Evolutionary conservation across 2,113 vertebrate genomes (phyloP).

Genomic region (Nibea albiflora): DNA sequence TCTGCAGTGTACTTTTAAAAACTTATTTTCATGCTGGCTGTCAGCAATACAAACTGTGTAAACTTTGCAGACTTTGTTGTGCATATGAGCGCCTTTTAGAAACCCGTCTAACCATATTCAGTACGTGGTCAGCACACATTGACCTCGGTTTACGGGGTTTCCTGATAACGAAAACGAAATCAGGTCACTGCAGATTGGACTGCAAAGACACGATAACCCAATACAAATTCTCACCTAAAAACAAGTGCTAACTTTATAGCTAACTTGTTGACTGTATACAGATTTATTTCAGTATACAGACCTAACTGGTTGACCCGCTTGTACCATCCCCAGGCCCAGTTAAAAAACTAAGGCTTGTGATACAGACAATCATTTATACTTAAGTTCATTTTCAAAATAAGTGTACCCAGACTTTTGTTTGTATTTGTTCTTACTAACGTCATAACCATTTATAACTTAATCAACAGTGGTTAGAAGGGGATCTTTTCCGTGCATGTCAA

Average conservation of each 20-base stretch:
- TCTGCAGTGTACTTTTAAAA: background rate
- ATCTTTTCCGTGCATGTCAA: background rate
- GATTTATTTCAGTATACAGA: background rate
- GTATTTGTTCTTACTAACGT: background rate
- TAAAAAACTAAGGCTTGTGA: background rate
- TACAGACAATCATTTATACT: background rate
- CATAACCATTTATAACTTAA: background rate
- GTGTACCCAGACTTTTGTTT: background rate
- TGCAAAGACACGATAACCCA: background rate
- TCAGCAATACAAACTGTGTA: no score
- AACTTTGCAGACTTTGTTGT: background rate
- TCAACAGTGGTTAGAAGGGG: background rate
- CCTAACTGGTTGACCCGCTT: background rate
- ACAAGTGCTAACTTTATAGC: background rate
- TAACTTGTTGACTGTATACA: background rate
- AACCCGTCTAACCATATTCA: background rate
- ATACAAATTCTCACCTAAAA: background rate
- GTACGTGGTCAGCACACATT: background rate
- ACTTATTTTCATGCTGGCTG: background rate
- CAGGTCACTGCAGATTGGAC: background rate
- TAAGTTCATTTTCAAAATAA: background rate
- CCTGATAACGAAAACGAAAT: background rate
- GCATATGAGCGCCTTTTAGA: background rate
- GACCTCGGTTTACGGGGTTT: background rate
- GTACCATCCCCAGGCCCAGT: background rate